Conservation (phyloP, 2,113 vertebrate genomes). For the Lamprotornis superbus region DNA sequence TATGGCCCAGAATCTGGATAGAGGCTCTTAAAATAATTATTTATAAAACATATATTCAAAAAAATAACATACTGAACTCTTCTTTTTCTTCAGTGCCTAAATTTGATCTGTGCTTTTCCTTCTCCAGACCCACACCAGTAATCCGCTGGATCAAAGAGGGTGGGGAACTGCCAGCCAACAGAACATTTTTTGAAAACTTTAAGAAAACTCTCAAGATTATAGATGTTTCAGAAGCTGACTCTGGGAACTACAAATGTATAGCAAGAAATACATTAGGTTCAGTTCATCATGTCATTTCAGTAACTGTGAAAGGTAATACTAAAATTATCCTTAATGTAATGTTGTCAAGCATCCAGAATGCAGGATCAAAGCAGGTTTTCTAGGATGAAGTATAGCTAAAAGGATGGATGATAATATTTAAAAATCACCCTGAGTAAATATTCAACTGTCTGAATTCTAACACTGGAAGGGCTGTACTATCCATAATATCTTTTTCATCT, state of each 20-base stretch:
- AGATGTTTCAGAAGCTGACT: conserved; percentile 88
- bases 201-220: conserved; percentile 88
- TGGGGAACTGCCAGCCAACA: conserved; percentile 81
- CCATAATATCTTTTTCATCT: background rate
- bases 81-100: background rate
- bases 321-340: background rate
- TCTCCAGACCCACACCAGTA: conserved; percentile 86
- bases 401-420: background rate
- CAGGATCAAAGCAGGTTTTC: background rate
- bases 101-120: conserved; percentile 2
- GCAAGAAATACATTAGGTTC: conserved; percentile 83
- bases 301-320: conserved; percentile 88
- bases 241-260: conserved; percentile 90
- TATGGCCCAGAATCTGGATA: background rate
- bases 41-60: background rate
- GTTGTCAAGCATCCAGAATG: background rate
- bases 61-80: background rate
- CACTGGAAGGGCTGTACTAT: background rate
- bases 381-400: background rate
- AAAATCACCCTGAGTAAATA: background rate
- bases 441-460: background rate
- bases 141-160: conserved; percentile 91
- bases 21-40: background rate
- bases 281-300: conserved; percentile 83
- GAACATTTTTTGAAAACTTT: conserved; percentile 85